These are phyloP conservation scores for Drosophila yakuba DNA, from an alignment of 1,140 invertebrate genomes.

Conservation along the genomic window DNA sequence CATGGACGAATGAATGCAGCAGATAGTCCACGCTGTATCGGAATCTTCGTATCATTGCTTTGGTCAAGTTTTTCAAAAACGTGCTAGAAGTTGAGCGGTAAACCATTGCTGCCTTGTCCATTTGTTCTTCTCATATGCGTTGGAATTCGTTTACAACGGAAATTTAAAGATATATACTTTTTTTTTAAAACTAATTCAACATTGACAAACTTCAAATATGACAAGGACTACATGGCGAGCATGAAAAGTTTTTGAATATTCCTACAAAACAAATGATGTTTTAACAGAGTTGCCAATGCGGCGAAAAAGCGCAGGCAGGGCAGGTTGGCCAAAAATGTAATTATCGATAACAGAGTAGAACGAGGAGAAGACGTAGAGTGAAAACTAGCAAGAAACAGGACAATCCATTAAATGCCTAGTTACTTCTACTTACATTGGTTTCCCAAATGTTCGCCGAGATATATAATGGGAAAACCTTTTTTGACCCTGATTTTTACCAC, in stretches of 20 bases:
- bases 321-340: conserved; percentile 12
- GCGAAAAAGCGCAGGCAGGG: background rate
- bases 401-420: conserved; percentile 2
- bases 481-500: background rate
- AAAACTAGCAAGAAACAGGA: conserved; percentile 13
- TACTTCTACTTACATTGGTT: background rate
- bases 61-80: conserved; percentile 34
- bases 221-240: conserved; percentile 37
- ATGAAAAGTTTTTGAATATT: background rate
- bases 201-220: conserved; percentile 47
- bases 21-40: conserved; percentile 52
- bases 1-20: conserved; percentile 51
- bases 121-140: conserved; percentile 21
- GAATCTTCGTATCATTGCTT: conserved; percentile 41
- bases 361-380: background rate
- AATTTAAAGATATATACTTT: conserved; percentile 40
- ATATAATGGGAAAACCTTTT: background rate
- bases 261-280: background rate
- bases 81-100: conserved; percentile 22
- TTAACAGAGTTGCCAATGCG: conserved; percentile 9
- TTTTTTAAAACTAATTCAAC: conserved; percentile 28
- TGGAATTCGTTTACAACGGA: conserved; percentile 51
- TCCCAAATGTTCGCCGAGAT: background rate
- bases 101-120: conserved; percentile 28
- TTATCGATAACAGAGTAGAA: conserved; percentile 26